Evolutionary conservation across 2,113 vertebrate species (phyloP), one percentile per base, ranked within the genome.

Genomic region (Cnemophilus loriae): DNA sequence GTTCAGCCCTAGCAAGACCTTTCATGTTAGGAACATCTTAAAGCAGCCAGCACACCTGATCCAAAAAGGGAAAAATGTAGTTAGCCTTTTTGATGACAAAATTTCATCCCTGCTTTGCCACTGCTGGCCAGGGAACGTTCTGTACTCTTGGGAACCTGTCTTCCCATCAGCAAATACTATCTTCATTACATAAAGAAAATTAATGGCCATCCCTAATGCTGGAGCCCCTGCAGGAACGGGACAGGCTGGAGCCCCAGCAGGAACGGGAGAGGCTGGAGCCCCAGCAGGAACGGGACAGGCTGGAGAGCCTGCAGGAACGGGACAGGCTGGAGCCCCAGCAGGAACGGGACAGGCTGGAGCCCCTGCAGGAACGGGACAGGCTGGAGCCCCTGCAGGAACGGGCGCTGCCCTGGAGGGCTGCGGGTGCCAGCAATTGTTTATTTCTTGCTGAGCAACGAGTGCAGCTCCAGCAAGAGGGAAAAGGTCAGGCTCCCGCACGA

Each of bases 381-480:
- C 9, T 6, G 12, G 0, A 11, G 56, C 32, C 1, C 67, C 81
- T 57, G 49, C 96, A 93, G 70, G 90, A 89, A 55, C 15, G 0
- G 35, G 74, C 1, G 0, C 53, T 27, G 75, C 41, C 70, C 84
- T 46, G 22, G 70, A 76, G 60, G 41, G 82, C 7, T 86, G 65
- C 1, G 4, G 83, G 39, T 90, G 97, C 91, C 96, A 96, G 82
- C 78, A 87, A 96, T 89, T 91, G 92, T 90, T 96, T 95, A 95
- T 80, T 97, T 97, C 96, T 95, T 74, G 86, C 94, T 90, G 82
- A 96, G 87, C 93, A 88, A 96, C 79, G 2, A 87, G 75, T 39
- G 78, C 70, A 84, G 85, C 67, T 91, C 95, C 83, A 92, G 94
- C 84, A 44, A 41, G 82, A 91, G 91, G 94, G 74, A 94, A 84